Evolutionary conservation across 2,797 vertebrate species (phyloP).

Genomic region (Pseudomugil tenellus): DNA sequence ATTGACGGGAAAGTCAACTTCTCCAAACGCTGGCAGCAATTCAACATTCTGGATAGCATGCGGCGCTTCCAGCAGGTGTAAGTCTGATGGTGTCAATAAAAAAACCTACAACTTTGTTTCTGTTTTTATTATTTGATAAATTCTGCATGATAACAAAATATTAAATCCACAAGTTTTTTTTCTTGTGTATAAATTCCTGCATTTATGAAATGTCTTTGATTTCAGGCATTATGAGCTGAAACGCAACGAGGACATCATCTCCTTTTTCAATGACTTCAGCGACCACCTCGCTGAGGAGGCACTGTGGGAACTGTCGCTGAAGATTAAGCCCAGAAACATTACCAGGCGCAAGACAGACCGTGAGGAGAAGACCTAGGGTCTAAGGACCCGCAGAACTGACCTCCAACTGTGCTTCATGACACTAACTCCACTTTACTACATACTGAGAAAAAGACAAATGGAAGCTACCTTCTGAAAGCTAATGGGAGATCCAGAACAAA

Average conservation of each 20-base stretch:
- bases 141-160: too few species aligned
- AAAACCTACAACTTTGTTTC: too few species aligned
- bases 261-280: conserved; percentile 95
- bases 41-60: conserved; percentile 95
- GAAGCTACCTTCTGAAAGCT: conserved; percentile 56
- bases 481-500: conserved; percentile 69
- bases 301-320: conserved; percentile 95
- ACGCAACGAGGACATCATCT: conserved; percentile 90
- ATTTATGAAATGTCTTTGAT: too few species aligned
- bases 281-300: conserved; percentile 96
- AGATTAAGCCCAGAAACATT: conserved; percentile 91
- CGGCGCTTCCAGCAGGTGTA: conserved; percentile 92
- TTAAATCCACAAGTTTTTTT: too few species aligned
- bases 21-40: conserved; percentile 96
- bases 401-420: conserved; percentile 82
- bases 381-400: conserved; percentile 59
- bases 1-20: conserved; percentile 91
- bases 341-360: conserved; percentile 92
- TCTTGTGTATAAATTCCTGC: too few species aligned
- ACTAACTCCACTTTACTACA: conserved; percentile 82
- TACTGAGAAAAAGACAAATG: conserved; percentile 60
- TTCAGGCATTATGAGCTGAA: conserved; percentile 89
- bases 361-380: conserved; percentile 94
- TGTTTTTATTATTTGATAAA: too few species aligned
- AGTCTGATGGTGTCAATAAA: too few species aligned